Evolutionary conservation across 2,888 invertebrate species (phyloP).

Genomic region (Odontocolon sp.): DNA sequence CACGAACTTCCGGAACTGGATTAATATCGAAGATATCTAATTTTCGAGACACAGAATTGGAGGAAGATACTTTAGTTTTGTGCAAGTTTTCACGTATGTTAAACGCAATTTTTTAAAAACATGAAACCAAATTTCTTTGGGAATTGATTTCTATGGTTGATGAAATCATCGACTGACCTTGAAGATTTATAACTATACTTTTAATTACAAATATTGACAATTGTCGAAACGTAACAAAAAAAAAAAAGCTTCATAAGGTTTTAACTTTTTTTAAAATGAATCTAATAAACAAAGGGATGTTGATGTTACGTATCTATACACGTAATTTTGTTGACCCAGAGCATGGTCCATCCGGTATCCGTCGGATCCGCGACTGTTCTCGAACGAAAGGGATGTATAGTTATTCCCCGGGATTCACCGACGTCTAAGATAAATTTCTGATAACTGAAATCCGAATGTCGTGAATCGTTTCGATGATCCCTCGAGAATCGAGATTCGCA

Average conservation of each 20-base stretch:
- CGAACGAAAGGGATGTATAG: neutral
- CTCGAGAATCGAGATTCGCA: neutral
- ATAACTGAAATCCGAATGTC: too few species aligned
- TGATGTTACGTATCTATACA: neutral
- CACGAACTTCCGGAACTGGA: conserved; percentile 19
- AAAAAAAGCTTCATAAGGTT: too few species aligned
- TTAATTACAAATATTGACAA: neutral
- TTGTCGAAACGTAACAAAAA: neutral
- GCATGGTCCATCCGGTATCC: neutral
- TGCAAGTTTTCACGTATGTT: too few species aligned
- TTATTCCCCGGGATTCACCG: neutral
- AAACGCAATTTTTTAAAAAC: too few species aligned
- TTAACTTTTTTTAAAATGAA: too few species aligned
- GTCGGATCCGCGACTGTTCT: neutral
- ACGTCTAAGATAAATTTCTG: too few species aligned
- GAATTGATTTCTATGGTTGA: too few species aligned
- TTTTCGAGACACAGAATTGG: neutral
- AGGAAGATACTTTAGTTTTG: too few species aligned
- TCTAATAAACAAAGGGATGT: neutral
- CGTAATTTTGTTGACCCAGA: conserved; percentile 19
- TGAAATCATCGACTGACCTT: too few species aligned
- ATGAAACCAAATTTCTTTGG: too few species aligned
- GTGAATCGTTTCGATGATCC: too few species aligned
- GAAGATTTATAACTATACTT: too few species aligned
- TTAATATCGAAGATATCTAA: conserved; percentile 9